A percentile compares a stretch with the other conserved stretches of the same genome.
phyloP scores from a whole-genome alignment of 2,888 invertebrate genomes.

The Anaspis maculata region DNA sequence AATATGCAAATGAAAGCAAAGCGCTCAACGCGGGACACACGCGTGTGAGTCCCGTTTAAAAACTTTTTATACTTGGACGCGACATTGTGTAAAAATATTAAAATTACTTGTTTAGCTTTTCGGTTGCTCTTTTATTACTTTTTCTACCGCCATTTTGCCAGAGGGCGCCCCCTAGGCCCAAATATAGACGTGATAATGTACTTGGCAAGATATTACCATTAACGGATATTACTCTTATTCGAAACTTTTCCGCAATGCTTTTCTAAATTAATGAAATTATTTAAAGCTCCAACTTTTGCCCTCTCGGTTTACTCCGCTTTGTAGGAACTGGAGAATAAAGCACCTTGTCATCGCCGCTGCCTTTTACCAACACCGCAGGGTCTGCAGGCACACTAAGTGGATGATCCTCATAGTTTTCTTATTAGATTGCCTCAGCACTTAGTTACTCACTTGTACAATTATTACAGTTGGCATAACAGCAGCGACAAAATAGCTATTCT shows the following conservation, averaged over 20 bases:
- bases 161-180: constrained; percentile 6
- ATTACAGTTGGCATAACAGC: too few relatives aligned
- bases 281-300: constrained; percentile 3
- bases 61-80: constrained; percentile 15
- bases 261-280: constrained; percentile 4
- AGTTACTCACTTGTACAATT: too few relatives aligned
- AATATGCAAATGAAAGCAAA: constrained; percentile 20
- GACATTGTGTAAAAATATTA: constrained; percentile 16
- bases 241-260: constrained; percentile 8
- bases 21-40: constrained; percentile 20
- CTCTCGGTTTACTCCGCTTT: too few relatives aligned
- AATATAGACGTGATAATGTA: constrained; percentile 10
- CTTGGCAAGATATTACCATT: constrained; percentile 8
- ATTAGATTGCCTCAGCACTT: too few relatives aligned
- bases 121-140: constrained; percentile 15
- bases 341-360: too few relatives aligned
- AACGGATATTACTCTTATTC: constrained; percentile 12
- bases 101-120: constrained; percentile 15
- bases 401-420: too few relatives aligned
- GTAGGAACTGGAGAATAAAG: too few relatives aligned
- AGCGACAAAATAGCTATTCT: too few relatives aligned
- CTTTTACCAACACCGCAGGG: too few relatives aligned
- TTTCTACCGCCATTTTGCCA: constrained; percentile 7
- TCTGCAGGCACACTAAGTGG: too few relatives aligned
- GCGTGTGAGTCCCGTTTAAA: constrained; percentile 13